Conservation (phyloP, 2,888 invertebrate genomes). For the Meandrusa payeni region DNA sequence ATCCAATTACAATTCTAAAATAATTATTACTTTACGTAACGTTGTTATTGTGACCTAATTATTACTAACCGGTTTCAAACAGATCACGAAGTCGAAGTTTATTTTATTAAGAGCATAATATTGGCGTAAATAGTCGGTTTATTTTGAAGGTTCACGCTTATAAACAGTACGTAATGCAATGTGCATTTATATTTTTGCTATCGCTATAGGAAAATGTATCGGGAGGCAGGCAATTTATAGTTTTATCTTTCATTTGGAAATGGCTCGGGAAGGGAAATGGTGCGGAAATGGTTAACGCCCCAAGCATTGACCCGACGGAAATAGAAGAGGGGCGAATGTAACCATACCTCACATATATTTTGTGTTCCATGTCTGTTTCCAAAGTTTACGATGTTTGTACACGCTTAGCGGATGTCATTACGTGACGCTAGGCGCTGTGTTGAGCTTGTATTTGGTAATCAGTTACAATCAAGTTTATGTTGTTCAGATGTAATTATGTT, state of each 20-base stretch:
- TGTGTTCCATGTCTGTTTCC: slow-evolving; percentile 18
- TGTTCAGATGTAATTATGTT: slow-evolving; percentile 1
- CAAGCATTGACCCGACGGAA: slow-evolving; percentile 62
- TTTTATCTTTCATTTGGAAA: slow-evolving; percentile 23
- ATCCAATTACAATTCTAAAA: too few species aligned
- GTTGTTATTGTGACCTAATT: too few species aligned
- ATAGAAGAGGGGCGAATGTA: slow-evolving; percentile 45
- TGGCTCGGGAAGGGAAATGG: slow-evolving; percentile 42
- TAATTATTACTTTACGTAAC: too few species aligned
- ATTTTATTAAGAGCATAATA: too few species aligned
- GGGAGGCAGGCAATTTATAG: slow-evolving; percentile 17
- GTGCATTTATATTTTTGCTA: too few species aligned
- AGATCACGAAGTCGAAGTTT: too few species aligned
- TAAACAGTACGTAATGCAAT: too few species aligned
- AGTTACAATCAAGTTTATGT: slow-evolving; percentile 12
- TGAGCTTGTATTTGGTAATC: slow-evolving; percentile 2
- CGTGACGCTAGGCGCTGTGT: slow-evolving; percentile 4
- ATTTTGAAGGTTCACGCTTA: too few species aligned
- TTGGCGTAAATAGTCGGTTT: too few species aligned
- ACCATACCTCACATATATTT: slow-evolving; percentile 12
- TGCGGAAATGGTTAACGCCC: slow-evolving; percentile 71
- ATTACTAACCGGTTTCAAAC: too few species aligned
- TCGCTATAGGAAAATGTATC: too few species aligned
- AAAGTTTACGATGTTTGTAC: slow-evolving; percentile 18
- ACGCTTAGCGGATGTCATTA: slow-evolving; percentile 11